Base-by-base conservation (phyloP, 2,113 vertebrate species). In the Chelonoidis abingdonii region DNA sequence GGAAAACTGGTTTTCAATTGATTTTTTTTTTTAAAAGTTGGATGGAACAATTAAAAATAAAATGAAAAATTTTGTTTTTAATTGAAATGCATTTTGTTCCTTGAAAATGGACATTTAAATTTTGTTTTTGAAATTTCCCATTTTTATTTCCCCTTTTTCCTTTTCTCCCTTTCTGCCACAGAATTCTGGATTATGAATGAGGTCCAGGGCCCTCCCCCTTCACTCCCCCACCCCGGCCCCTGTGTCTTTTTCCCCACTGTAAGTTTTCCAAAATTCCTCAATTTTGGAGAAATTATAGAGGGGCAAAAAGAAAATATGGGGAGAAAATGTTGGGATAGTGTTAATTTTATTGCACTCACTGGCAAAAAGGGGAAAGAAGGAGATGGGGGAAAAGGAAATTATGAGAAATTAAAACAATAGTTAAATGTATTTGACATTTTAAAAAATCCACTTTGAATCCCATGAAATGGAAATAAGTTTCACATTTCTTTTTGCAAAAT, bases 151-250 rank as follows among this genome's bases (percentile, higher is more conserved):
- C 59, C 56, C 59, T 44, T 3, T 62, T 62, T 62, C 11, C 86
- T 84, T 54, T n/a, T 59, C 75, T 89, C 44, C n/a, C 62, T 65
- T 89, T 89, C 72, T 44, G 44, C 62, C 62, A 92, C 54, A 79
- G 13, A 47, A 80, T 69, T 10, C 4, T 54, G 50, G 22, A 27
- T 21, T 87, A 89, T 87, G 88, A 94, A 52, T 22, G 53, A 35
- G 3, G 2, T 38, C 88, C 5, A 65, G 31, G 31, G 59, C 59
- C 16, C 35, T 35, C 62, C 62, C 16, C 16, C 31, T 65, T 17
- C 9, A 9, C 14, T 2, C 5, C 14, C 2, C 5, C 25, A 2
- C 25, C 24, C 11, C 6, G 44, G 44, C 44, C 44, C 44, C 44
- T 12, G 29, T 35, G 2, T 35, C 7, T 16, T 44, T 82, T 88